Percentiles rank a stretch among this genome's conserved stretches.
phyloP scores from a whole-genome alignment of 2,888 invertebrate species.

The Oscheius sp. region DNA sequence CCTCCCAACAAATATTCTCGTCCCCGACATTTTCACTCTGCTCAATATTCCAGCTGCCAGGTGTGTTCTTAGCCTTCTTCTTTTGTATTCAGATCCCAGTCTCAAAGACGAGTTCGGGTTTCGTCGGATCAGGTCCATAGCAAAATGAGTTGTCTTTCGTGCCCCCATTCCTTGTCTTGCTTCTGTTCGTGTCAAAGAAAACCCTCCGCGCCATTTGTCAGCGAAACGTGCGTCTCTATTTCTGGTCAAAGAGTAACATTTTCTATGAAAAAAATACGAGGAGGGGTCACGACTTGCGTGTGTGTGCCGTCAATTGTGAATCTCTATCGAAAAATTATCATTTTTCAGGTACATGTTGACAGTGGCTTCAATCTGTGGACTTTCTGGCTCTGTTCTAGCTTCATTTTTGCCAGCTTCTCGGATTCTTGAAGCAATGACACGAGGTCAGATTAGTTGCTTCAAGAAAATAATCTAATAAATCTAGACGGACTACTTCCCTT shows the following conservation, averaged over 20 bases:
- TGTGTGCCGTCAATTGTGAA: background rate
- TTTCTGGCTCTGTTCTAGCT: constrained; percentile 52
- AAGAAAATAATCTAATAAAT: constrained; percentile 9
- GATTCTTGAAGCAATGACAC: constrained; percentile 45
- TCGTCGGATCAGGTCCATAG: constrained; percentile 56
- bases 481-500: constrained; percentile 51
- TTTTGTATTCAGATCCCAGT: constrained; percentile 37
- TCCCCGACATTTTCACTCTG: constrained; percentile 50
- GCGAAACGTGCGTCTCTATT: constrained; percentile 7
- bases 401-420: constrained; percentile 54
- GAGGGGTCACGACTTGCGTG: background rate
- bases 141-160: constrained; percentile 42
- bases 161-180: constrained; percentile 8
- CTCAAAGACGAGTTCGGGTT: constrained; percentile 52
- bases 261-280: background rate
- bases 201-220: background rate
- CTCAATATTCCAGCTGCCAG: constrained; percentile 56
- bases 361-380: constrained; percentile 56
- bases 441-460: constrained; percentile 28
- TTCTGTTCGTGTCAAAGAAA: constrained; percentile 7
- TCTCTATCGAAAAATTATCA: background rate
- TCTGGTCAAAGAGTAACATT: background rate
- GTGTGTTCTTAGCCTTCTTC: constrained; percentile 25
- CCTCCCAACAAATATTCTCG: constrained; percentile 39
- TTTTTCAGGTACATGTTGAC: constrained; percentile 55